Base-by-base conservation (phyloP, 2,888 invertebrate species). In the Cheilosia soror region DNA sequence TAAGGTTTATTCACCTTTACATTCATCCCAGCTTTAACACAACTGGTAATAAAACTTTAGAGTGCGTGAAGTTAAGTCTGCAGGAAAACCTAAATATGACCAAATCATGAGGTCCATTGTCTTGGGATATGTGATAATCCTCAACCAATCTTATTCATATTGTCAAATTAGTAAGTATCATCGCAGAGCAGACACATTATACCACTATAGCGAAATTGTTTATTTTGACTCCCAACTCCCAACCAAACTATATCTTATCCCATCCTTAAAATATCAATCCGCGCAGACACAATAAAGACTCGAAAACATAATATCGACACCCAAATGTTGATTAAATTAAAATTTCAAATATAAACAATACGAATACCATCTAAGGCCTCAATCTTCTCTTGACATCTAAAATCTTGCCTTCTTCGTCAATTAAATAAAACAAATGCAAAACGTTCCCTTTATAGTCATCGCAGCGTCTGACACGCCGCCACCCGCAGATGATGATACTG, bases 351-450 rank as follows among this genome's bases (percentile, higher is more conserved):
- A 80, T 77, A 73, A 76, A 85, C 80, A 85, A 73, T 60, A 49
- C 71, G 69, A 85, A 68, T 60, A 49, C 80, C 60, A 51, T 58
- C 47, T 69, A 63, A 62, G 66, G 66, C 60, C 66, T 63, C 55
- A 58, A 55, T 76, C 80, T 62, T 63, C 33, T 71, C 60, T 85
- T 80, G 78, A 85, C 75, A 80, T 76, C 60, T 40, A 71, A 80
- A 66, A 69, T 76, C 75, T 71, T 80, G 75, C 76, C 60, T 72
- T 75, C 80, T 80, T 76, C 80, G 71, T 85, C 76, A 85, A 85
- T 85, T 76, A 76, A 80, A 85, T 85, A 80, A 80, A 80, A 85
- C 80, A 85, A 85, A 76, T 85, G 80, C 80, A 72, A 80, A 80
- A 76, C 80, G 60, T 72, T 82, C 71, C 77, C 65, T 72, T 82